A percentile compares a stretch with the other conserved stretches of the same genome.
These are phyloP conservation scores for Pongo pygmaeus DNA, from an alignment of 2,113 vertebrate species.

Conservation along the genomic window DNA sequence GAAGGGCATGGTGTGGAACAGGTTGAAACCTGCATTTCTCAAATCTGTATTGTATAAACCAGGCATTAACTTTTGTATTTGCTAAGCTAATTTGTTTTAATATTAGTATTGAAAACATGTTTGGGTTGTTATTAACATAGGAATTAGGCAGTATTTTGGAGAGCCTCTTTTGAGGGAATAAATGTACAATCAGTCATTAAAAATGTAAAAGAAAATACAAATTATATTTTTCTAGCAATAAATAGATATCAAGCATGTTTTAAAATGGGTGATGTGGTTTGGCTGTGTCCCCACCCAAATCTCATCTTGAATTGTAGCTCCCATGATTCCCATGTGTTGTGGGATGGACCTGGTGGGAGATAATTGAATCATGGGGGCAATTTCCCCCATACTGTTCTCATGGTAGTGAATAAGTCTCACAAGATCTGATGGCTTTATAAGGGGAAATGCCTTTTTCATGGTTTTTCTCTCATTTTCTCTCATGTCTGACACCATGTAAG, in stretches of 20 bases:
- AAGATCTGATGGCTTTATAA: no score
- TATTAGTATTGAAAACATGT: neutral
- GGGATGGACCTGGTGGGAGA: no score
- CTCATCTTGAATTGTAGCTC: no score
- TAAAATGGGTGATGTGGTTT: neutral
- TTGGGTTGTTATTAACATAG: neutral
- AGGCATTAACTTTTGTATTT: neutral
- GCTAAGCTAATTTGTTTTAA: constrained; percentile 8
- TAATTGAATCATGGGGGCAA: no score
- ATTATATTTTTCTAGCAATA: neutral
- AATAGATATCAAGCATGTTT: neutral
- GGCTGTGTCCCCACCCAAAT: no score
- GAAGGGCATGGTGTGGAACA: neutral
- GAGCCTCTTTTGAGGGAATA: neutral
- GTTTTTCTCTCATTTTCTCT: no score
- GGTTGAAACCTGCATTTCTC: neutral
- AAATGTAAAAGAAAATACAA: neutral
- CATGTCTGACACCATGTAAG: no score
- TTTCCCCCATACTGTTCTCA: no score
- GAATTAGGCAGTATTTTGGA: neutral
- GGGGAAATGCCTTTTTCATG: no score
- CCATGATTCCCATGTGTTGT: no score
- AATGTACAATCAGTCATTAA: neutral
- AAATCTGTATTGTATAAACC: neutral
- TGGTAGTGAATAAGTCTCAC: no score